Conservation (phyloP, 2,888 invertebrate genomes). For the Pammene aurita region DNA sequence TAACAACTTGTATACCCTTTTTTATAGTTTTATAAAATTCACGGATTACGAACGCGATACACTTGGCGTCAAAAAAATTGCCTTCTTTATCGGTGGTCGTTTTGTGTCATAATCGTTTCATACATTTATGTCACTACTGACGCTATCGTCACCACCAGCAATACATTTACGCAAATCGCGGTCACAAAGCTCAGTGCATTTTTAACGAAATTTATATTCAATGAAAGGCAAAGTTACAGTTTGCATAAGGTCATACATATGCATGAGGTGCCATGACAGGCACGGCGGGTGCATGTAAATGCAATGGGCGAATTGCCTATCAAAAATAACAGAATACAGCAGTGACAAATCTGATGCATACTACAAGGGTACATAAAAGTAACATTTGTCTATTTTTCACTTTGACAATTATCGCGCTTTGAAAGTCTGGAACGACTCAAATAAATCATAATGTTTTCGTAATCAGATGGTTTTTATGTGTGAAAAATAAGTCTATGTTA, state of each 20-base stretch:
- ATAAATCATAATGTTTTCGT: no score
- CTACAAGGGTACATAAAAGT: no score
- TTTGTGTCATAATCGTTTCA: no score
- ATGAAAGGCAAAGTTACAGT: slow-evolving; percentile 70
- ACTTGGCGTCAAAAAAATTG: no score
- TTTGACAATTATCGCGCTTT: slow-evolving; percentile 43
- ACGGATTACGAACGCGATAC: no score
- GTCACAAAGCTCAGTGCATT: slow-evolving; percentile 36
- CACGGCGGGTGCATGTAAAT: slow-evolving; percentile 69
- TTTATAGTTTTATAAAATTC: no score
- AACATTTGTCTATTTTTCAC: no score
- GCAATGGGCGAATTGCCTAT: slow-evolving; percentile 65
- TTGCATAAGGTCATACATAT: slow-evolving; percentile 77
- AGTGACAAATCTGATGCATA: slow-evolving; percentile 64
- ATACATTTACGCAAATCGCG: slow-evolving; percentile 23
- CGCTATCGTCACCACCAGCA: background rate
- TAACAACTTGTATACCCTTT: no score
- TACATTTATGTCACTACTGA: background rate
- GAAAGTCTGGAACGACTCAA: no score
- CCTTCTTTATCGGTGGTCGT: no score
- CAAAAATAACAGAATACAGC: slow-evolving; percentile 69
- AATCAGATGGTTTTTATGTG: no score
- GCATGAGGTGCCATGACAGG: slow-evolving; percentile 67
- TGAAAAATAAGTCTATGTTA: no score
- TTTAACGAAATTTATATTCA: slow-evolving; percentile 67